Conservation (phyloP, 2,113 vertebrate genomes). For the Anguilla rostrata region DNA sequence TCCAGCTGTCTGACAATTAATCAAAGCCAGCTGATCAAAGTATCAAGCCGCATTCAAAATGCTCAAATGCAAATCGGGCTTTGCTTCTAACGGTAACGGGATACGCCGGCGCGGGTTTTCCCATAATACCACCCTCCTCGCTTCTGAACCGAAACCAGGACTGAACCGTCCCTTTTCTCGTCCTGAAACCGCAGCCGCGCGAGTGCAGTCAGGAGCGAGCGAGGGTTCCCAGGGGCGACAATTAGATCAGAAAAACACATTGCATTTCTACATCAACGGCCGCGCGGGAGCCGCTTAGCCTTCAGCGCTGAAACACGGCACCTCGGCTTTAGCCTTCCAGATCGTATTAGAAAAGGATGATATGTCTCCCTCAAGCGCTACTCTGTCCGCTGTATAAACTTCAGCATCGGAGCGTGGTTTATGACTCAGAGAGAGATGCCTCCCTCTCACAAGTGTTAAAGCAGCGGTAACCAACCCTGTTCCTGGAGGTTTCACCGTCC, state of each 20-base stretch:
- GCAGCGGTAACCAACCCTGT: too few species aligned
- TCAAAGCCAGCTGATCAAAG: conserved; percentile 1
- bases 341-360: not conserved
- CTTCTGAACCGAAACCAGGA: not conserved
- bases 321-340: not conserved
- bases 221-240: not conserved
- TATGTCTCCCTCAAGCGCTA: not conserved
- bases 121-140: not conserved
- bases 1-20: conserved; percentile 40
- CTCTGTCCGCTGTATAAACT: not conserved
- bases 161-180: not conserved
- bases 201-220: not conserved
- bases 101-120: not conserved
- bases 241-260: not conserved
- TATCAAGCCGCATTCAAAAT: not conserved
- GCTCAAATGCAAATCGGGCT: not conserved
- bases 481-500: too few species aligned
- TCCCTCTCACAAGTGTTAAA: too few species aligned
- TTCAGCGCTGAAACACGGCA: not conserved
- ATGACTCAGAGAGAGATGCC: not conserved
- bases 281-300: not conserved
- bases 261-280: not conserved
- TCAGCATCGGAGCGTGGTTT: conserved; percentile 26
- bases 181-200: conserved; percentile 15
- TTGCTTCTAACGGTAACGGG: not conserved